Evolutionary conservation across 1,140 invertebrate species (phyloP).

Genomic region (Saccostrea glomerata): DNA sequence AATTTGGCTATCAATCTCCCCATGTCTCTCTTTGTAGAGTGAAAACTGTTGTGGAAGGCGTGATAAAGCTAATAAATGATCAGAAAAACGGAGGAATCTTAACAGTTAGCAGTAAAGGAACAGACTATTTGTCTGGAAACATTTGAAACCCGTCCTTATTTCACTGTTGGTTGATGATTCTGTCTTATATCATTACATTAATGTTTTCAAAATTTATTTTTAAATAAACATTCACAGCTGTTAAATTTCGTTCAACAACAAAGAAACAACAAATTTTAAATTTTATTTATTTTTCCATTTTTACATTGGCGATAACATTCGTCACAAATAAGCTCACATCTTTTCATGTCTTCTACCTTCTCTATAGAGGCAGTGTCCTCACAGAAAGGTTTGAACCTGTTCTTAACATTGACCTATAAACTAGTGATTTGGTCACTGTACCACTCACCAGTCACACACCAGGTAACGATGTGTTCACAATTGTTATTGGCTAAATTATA

Average conservation of each 20-base stretch:
- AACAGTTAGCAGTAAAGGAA: not conserved
- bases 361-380: not conserved
- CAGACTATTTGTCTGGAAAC: not conserved
- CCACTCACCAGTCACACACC: slow-evolving; percentile 5
- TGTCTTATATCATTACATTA: too few species aligned
- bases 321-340: slow-evolving; percentile 9
- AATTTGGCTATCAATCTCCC: not conserved
- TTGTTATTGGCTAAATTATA: slow-evolving; percentile 8
- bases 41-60: not conserved
- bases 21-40: not conserved
- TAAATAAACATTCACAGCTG: too few species aligned
- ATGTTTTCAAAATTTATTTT: too few species aligned
- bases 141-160: not conserved
- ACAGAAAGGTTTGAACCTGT: not conserved
- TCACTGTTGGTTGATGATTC: too few species aligned
- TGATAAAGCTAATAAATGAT: not conserved
- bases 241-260: too few species aligned
- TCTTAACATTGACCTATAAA: not conserved
- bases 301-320: not conserved
- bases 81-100: slow-evolving; percentile 11
- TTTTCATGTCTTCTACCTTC: not conserved
- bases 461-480: slow-evolving; percentile 12
- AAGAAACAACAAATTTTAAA: too few species aligned
- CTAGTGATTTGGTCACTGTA: slow-evolving; percentile 7
- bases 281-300: too few species aligned